A percentile compares a stretch with the other conserved stretches of the same genome.
Evolutionary conservation across 2,888 invertebrate species (phyloP).

Genomic region (Crematogaster levior): DNA sequence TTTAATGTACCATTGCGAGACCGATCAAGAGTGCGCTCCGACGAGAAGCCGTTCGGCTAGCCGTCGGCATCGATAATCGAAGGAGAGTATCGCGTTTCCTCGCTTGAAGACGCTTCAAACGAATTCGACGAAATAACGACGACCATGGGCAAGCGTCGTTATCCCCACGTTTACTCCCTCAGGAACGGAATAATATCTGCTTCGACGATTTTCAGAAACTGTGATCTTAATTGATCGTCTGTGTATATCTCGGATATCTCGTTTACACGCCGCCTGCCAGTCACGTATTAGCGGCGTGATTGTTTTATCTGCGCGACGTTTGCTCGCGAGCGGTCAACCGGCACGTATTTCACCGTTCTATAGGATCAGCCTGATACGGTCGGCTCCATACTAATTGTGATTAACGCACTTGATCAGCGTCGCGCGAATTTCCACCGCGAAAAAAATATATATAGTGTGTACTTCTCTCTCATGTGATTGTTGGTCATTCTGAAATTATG

Average conservation of each 20-base stretch:
- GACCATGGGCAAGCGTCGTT: not conserved
- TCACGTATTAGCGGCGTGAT: conserved; percentile 40
- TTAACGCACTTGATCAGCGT: conserved; percentile 26
- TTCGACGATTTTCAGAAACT: conserved; percentile 9
- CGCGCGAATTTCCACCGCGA: not conserved
- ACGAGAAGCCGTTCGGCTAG: conserved; percentile 36
- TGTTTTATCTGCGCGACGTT: conserved; percentile 35
- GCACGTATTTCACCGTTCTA: conserved; percentile 1
- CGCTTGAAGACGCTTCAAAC: conserved; percentile 19
- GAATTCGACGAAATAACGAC: conserved; percentile 4
- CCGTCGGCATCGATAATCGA: conserved; percentile 49
- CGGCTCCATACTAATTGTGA: not conserved
- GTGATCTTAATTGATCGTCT: conserved; percentile 28
- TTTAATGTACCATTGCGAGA: conserved; percentile 42
- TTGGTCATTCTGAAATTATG: not conserved
- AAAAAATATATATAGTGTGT: conserved; percentile 13
- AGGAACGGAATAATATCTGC: not conserved
- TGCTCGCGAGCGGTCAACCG: conserved; percentile 8
- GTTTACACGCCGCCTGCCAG: conserved; percentile 27
- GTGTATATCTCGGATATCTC: not conserved
- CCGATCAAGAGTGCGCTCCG: conserved; percentile 23
- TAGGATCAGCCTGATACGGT: not conserved
- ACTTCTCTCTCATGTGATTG: not conserved
- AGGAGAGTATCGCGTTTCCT: conserved; percentile 16
- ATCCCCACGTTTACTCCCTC: conserved; percentile 10